Base-by-base conservation (phyloP, 2,113 vertebrate species). In the Halcyon senegalensis region DNA sequence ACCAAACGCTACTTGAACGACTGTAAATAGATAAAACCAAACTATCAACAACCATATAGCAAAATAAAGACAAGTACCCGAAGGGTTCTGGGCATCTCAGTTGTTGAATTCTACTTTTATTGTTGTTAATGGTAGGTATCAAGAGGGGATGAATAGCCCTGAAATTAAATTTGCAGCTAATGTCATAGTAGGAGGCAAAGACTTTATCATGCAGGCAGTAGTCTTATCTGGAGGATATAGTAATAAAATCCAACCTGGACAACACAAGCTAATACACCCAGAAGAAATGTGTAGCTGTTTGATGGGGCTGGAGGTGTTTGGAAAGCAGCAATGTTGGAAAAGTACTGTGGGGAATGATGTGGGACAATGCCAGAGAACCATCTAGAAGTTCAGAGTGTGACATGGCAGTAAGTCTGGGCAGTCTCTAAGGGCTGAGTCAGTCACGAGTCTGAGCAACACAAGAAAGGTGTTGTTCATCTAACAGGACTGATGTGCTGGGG, bases 81-180 rank as follows among this genome's bases (percentile, higher is more conserved):
- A 90, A 90, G 51, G 88, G 79, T 72, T 81, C 35, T 73, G 44
- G 44, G 64, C 91, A 87, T 59, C 58, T 79, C 75, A 74, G 90
- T 44, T 90, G 72, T 76, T 85, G 73, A 89, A 55, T 92, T 90
- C 74, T 67, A 39, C 72, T 95, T 93, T 92, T 87, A 88, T 84
- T 93, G 43, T 51, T 75, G 46, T 81, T 94, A 94, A 92, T 82
- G n/a, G 89, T 89, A 76, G 30, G 24, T 64, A 91, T 76, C 86
- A 72, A 87, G 59, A 73, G 41, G 53, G 73, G 75, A 93, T 95
- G 79, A 96, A 95, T 70, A 95, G 82, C 35, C 79, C 83, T 62
- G 72, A 93, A 90, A 92, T 93, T 90, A 91, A 95, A 95, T 96
- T 79, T 92, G 51, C 53, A 78, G 85, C 46, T 91, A 93, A 96